These are phyloP conservation scores for Falco punctatus DNA, from an alignment of 2,113 vertebrate species.

Conservation along the genomic window DNA sequence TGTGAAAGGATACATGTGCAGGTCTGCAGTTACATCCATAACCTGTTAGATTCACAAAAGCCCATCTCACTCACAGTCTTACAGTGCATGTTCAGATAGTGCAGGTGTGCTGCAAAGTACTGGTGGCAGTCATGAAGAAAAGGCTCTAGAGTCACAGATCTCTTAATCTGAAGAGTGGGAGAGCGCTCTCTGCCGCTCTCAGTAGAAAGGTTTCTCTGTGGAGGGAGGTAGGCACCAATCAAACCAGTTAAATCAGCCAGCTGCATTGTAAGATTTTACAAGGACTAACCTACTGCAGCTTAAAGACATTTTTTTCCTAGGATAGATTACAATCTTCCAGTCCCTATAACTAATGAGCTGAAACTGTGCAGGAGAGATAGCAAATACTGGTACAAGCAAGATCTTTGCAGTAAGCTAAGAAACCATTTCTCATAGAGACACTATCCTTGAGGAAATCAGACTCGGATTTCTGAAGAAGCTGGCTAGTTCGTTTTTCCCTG, in stretches of 20 bases:
- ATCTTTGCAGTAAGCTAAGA: neutral
- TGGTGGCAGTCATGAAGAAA: neutral
- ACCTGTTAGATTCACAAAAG: neutral
- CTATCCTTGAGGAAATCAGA: neutral
- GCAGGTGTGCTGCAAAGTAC: neutral
- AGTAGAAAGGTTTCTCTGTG: neutral
- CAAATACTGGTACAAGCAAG: neutral
- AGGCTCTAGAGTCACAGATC: neutral
- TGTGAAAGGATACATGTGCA: neutral
- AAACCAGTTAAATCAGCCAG: neutral
- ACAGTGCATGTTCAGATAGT: neutral
- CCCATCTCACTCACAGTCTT: no score
- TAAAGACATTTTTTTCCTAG: neutral
- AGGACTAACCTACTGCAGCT: neutral
- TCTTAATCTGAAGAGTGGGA: neutral
- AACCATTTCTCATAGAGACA: neutral
- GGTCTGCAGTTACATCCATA: neutral
- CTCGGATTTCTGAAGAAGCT: neutral
- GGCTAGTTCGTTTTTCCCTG: neutral
- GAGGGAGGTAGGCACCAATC: neutral
- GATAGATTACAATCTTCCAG: neutral
- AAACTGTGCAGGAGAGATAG: neutral
- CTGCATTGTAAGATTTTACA: neutral
- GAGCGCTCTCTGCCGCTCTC: rapidly evolving
- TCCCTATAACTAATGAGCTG: neutral